Evolutionary conservation across 2,113 vertebrate genomes (phyloP), one percentile per base, ranked within the genome.

Genomic region (Syngnathus scovelli): DNA sequence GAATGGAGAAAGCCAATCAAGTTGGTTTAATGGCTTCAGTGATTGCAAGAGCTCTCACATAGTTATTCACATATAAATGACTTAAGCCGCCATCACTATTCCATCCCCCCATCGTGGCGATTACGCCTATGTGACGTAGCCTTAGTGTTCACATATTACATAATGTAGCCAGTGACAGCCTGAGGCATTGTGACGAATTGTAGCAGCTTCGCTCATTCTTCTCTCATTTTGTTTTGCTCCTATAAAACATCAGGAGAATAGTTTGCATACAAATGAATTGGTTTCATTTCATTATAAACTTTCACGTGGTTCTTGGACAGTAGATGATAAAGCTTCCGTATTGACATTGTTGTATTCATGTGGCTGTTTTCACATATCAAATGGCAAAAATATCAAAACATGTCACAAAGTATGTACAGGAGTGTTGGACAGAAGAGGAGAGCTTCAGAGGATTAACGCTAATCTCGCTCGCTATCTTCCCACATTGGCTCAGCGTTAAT

Each of bases 401-500:
- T 61, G 6, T n/a, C 43, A 9, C 11, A 56, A 36, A 60, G 63
- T 15, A 44, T 55, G 23, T 16, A 13, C 13, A 11, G 48, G 68
- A 75, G 66, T 44, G 72, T 41, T 46, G 66, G 36, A 38, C 48
- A 10, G 75, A 67, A 52, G 38, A 58, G 51, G 64, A 80, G 70
- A 60, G 64, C 77, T 48, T 7, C 66, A 81, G 75, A 71, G 84
- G 87, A 89, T 90, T 90, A 89, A 19, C 63, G 59, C 80, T 90
- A 90, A 90, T 88, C 89, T 78, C 44, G 78, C 73, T 84, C 77
- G 74, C 68, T 33, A 65, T 59, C 36, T 51, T 62, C 65, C 72
- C 48, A 67, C 55, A 86, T 86, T 87, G 87, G 86, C 74, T 84
- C 55, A 1, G n/a, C 7, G 62, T 55, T 5, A 89, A 89, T 84